Base-by-base conservation (phyloP, 2,797 vertebrate species). In the Hoplostethus mediterraneus region DNA sequence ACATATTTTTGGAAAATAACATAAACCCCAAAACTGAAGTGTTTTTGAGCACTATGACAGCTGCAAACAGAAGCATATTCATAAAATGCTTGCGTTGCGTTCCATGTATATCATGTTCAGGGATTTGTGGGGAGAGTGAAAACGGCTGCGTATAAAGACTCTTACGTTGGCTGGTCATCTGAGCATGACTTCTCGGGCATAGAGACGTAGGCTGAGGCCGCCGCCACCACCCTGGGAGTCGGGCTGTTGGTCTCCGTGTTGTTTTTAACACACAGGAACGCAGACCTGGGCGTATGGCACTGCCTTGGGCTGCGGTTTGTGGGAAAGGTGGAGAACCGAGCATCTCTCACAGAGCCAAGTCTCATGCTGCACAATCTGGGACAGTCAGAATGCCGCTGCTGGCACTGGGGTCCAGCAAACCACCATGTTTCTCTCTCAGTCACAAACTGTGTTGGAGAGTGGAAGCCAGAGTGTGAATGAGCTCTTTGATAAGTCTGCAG, bases 61-160 rank as follows among this genome's bases (percentile, higher is more conserved):
- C 83, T 75, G 73, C 84, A 81, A 82, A 95, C 89, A 94, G 92
- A 69, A 63, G 80, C 67, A 89, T 90, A 94, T 94, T 95, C 93
- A 94, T 89, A 71, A 90, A 90, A 75, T 54, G 44, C 85, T 83
- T 67, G 63, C 77, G 75, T 62, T 73, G 63, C 61, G 10, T 68
- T 78, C 64, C 42, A 8, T 71, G 63, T 70, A 75, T 77, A 85
- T 89, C 85, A 68, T 87, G 80, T 90, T 88, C 82, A n/a, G 63
- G 78, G 89, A 86, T 62, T 91, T 90, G 84, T 56, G 84, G 81
- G 65, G 12, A 79, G 71, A 66, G 79, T 30, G 52, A 87, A 77
- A 84, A 77, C 11, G 51, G 67, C 59, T 79, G 47, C 67, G 54
- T 73, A 88, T 73, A 68, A 25, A 77, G 63, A 48, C 45, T 48